These are phyloP conservation scores for Ibycter americanus DNA, from an alignment of 2,797 vertebrate genomes.

Conservation along the genomic window DNA sequence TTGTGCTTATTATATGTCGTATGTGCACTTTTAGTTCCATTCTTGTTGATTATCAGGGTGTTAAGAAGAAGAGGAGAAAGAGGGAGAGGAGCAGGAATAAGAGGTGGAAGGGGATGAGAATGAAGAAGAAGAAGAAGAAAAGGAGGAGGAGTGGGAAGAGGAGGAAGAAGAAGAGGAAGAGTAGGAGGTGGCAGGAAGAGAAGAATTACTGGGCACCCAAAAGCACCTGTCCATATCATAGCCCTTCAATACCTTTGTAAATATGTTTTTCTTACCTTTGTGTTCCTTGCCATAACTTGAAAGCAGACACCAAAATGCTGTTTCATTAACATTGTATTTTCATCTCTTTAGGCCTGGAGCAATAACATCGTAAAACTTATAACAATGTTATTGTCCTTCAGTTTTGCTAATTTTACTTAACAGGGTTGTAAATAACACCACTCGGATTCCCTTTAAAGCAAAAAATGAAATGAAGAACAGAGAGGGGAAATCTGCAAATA, in stretches of 20 bases:
- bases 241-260: neutral
- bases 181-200: neutral
- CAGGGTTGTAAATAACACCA: neutral
- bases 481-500: neutral
- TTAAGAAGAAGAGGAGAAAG: neutral
- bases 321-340: neutral
- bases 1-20: neutral
- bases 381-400: neutral
- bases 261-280: neutral
- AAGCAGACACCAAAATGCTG: neutral
- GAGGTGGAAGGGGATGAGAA: no score
- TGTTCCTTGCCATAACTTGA: neutral
- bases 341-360: neutral
- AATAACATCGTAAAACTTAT: neutral
- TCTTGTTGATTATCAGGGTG: neutral
- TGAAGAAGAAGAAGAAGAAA: neutral
- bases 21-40: neutral
- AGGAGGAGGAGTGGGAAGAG: neutral
- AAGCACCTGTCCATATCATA: neutral
- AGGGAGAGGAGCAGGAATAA: neutral
- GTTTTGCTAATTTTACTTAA: neutral
- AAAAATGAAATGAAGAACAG: neutral
- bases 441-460: slow-evolving; percentile 3
- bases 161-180: neutral
- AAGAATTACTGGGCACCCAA: neutral